Conservation (phyloP, 2,113 vertebrate genomes). For the Callaeas wilsoni region DNA sequence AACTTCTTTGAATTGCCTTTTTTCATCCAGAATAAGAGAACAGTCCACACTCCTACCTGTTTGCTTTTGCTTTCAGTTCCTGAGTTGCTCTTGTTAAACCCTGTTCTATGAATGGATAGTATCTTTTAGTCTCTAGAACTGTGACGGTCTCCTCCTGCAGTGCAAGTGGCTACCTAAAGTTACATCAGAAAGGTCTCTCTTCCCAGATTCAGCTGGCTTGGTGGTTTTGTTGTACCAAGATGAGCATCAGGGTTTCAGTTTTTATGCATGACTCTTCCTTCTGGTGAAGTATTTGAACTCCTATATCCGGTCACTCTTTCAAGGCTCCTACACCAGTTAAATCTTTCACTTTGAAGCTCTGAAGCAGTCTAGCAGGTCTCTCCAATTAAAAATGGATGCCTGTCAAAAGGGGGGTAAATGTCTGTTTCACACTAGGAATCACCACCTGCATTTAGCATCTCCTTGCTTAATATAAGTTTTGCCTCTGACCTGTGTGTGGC, state of each 20-base stretch:
- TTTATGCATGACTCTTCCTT: not conserved
- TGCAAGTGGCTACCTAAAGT: not conserved
- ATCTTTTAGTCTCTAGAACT: not conserved
- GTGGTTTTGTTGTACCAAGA: not conserved
- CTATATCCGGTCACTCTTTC: not conserved
- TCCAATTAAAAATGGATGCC: not conserved
- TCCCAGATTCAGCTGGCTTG: not conserved
- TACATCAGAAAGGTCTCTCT: not conserved
- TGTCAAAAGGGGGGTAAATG: not conserved
- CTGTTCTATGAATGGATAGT: not conserved
- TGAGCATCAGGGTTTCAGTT: not conserved
- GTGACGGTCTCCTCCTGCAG: not conserved
- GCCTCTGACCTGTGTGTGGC: not conserved
- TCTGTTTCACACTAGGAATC: not conserved
- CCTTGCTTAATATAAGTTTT: not conserved
- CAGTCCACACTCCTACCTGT: not conserved
- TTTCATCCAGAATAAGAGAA: not conserved
- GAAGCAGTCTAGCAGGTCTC: not conserved
- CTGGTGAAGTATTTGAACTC: not conserved
- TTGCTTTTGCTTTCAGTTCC: not conserved
- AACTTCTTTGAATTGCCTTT: not conserved
- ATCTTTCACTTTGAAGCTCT: not conserved
- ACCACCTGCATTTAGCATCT: not conserved
- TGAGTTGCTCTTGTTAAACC: not conserved
- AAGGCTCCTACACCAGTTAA: not conserved